phyloP scores from a whole-genome alignment of 2,888 invertebrate genomes.

The Sminthurides aquaticus region DNA sequence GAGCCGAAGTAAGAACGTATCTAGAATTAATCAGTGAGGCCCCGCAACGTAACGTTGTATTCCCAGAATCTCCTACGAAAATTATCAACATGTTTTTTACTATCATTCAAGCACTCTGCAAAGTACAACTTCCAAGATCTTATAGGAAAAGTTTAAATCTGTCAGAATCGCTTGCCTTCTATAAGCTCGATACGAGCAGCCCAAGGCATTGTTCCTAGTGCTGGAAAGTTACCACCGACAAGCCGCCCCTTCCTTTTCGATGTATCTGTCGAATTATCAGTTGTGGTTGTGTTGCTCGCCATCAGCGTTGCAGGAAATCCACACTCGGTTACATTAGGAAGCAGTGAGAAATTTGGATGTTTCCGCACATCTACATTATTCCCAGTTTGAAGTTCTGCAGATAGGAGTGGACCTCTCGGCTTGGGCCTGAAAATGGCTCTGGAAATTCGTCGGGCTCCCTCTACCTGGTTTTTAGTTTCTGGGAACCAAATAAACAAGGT shows the following conservation, averaged over 20 bases:
- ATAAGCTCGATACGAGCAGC: slow-evolving; percentile 18
- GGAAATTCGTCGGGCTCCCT: neutral
- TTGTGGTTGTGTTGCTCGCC: neutral
- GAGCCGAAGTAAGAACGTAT: slow-evolving; percentile 68
- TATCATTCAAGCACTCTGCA: neutral
- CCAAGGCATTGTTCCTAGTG: slow-evolving; percentile 18
- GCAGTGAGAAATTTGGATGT: slow-evolving; percentile 13
- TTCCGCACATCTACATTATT: neutral
- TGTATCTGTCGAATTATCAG: neutral
- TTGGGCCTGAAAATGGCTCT: neutral
- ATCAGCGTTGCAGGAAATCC: slow-evolving; percentile 13
- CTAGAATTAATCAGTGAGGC: slow-evolving; percentile 65
- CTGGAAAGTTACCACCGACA: slow-evolving; percentile 19
- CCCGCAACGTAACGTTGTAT: slow-evolving; percentile 54
- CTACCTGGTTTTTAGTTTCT: neutral
- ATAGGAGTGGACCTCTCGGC: neutral
- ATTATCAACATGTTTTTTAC: too few relatives aligned
- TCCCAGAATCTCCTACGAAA: slow-evolving; percentile 21
- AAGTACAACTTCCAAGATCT: neutral
- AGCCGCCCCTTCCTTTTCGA: slow-evolving; percentile 8
- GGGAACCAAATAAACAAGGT: too few relatives aligned
- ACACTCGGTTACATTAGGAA: slow-evolving; percentile 17
- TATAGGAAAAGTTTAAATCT: neutral
- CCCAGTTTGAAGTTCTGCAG: slow-evolving; percentile 10
- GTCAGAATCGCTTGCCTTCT: slow-evolving; percentile 11